These are phyloP conservation scores for Siniperca knerii DNA, from an alignment of 2,113 vertebrate genomes.

Conservation along the genomic window DNA sequence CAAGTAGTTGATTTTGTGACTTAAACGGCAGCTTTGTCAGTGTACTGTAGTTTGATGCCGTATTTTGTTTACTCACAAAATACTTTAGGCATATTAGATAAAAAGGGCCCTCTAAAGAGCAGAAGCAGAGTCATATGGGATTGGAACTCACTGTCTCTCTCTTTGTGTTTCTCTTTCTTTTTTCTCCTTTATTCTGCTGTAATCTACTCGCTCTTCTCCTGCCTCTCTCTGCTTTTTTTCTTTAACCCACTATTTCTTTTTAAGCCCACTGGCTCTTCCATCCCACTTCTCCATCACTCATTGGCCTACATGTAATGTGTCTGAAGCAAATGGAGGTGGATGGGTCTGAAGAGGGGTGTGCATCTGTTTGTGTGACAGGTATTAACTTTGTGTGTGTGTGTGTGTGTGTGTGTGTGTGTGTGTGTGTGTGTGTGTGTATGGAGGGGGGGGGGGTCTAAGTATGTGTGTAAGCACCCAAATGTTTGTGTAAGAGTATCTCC, in stretches of 20 bases:
- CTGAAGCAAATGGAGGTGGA: conserved; percentile 60
- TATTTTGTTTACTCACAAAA: conserved; percentile 21
- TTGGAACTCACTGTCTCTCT: conserved; percentile 10
- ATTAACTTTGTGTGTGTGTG: background rate
- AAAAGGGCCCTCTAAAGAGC: conserved; percentile 2
- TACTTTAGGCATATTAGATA: background rate
- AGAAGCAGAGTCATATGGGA: background rate
- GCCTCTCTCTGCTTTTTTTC: conserved; percentile 1
- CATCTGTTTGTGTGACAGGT: conserved; percentile 26
- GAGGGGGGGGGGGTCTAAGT: background rate
- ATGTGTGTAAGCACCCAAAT: conserved; percentile 2
- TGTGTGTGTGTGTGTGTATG: background rate
- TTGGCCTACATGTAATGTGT: conserved; percentile 56
- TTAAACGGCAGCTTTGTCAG: background rate
- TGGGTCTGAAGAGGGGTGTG: conserved; percentile 25
- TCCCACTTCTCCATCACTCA: conserved; percentile 58
- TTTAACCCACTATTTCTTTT: conserved; percentile 33
- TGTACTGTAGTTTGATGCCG: background rate
- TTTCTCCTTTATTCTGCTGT: conserved; percentile 32
- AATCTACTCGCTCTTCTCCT: conserved; percentile 15
- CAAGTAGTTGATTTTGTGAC: conserved; percentile 5
- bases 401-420: background rate
- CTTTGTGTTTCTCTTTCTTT: background rate
- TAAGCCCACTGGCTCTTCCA: conserved; percentile 60
- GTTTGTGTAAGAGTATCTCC: conserved; percentile 3